Evolutionary conservation across 2,797 vertebrate genomes (phyloP).

Genomic region (Protonibea diacanthus): DNA sequence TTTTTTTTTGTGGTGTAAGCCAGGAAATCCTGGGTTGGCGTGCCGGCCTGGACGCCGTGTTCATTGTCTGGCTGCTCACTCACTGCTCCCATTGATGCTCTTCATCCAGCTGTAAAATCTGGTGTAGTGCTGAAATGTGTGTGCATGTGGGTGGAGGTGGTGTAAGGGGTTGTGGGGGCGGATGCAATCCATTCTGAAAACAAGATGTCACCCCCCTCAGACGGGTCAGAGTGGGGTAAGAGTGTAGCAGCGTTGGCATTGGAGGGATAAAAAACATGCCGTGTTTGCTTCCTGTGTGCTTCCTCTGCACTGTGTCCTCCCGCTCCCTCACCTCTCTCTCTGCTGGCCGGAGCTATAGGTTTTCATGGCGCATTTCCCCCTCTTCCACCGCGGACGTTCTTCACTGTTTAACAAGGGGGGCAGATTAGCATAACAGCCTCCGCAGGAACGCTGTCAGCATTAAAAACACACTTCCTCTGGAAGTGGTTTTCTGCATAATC

Average conservation of each 20-base stretch:
- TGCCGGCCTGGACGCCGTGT: slow-evolving; percentile 69
- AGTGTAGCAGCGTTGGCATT: slow-evolving; percentile 47
- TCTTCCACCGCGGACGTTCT: slow-evolving; percentile 59
- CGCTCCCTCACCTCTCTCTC: slow-evolving; percentile 28
- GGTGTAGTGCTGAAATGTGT: slow-evolving; percentile 64
- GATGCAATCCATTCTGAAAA: slow-evolving; percentile 76
- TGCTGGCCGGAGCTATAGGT: slow-evolving; percentile 57
- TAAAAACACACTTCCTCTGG: slow-evolving; percentile 81
- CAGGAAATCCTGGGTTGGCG: slow-evolving; percentile 84
- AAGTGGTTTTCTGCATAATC: slow-evolving; percentile 82
- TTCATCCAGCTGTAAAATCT: slow-evolving; percentile 88
- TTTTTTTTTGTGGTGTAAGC: slow-evolving; percentile 75
- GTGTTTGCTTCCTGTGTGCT: slow-evolving; percentile 81
- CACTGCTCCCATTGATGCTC: slow-evolving; percentile 83
- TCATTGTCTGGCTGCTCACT: slow-evolving; percentile 78
- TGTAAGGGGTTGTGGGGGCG: slow-evolving; percentile 41
- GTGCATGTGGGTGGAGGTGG: slow-evolving; percentile 3
- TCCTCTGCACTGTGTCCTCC: slow-evolving; percentile 61
- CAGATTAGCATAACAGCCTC: slow-evolving; percentile 84
- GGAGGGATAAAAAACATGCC: slow-evolving; percentile 69
- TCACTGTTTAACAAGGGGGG: slow-evolving; percentile 70
- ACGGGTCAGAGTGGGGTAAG: slow-evolving; percentile 57
- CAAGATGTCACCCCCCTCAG: slow-evolving; percentile 72
- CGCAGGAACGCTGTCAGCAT: slow-evolving; percentile 78
- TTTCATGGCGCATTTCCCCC: slow-evolving; percentile 81